These are phyloP conservation scores for Steatocranus sp. DNA, from an alignment of 2,797 vertebrate species.

Conservation along the genomic window DNA sequence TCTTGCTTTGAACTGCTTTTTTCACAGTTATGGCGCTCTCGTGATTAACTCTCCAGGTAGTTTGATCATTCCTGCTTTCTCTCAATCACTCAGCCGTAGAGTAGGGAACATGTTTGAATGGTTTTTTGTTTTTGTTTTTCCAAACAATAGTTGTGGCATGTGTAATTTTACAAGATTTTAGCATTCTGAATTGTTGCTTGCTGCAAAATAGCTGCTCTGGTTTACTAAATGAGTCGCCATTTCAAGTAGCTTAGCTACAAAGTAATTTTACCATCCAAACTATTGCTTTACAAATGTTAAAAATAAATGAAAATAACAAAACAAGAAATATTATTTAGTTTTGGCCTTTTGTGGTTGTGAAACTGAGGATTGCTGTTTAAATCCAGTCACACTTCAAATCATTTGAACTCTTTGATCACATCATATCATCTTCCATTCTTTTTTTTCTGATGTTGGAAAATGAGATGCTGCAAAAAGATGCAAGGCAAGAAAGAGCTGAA, in stretches of 20 bases:
- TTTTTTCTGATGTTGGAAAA: conserved; percentile 4
- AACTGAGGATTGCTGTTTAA: conserved; percentile 3
- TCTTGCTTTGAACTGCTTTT: background rate
- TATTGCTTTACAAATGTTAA: too few species aligned
- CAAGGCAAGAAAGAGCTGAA: background rate
- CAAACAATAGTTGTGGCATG: background rate
- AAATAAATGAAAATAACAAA: background rate
- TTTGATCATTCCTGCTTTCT: background rate
- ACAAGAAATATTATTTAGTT: background rate
- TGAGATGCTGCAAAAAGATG: conserved; percentile 22
- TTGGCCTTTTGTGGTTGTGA: background rate
- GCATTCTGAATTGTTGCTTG: background rate
- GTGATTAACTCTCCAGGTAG: background rate
- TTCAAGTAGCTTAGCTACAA: background rate
- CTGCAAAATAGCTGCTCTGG: background rate
- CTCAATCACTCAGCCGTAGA: background rate
- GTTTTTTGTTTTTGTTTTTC: background rate
- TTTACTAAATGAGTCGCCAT: background rate
- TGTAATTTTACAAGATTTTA: background rate
- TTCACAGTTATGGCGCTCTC: background rate
- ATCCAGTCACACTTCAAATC: conserved; percentile 42
- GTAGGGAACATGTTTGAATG: background rate
- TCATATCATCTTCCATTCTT: background rate
- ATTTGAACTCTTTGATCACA: conserved; percentile 25
- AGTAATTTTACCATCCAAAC: background rate